phyloP scores from a whole-genome alignment of 2,113 vertebrate genomes.

The Dasyurus viverrinus region DNA sequence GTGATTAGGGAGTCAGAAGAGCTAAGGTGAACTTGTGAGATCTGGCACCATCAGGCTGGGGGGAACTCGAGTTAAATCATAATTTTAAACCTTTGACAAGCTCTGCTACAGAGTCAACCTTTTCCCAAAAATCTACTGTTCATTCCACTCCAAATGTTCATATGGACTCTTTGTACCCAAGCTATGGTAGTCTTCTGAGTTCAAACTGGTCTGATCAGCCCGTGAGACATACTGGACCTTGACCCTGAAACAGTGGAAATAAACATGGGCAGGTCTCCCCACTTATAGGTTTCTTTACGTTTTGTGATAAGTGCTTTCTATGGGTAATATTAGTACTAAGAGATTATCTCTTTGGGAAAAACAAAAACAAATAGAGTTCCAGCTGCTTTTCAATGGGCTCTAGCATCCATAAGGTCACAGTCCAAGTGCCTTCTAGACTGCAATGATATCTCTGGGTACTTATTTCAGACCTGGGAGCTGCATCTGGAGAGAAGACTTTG shows the following conservation, averaged over 20 bases:
- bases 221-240: background rate
- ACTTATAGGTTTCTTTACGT: background rate
- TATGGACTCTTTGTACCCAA: background rate
- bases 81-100: background rate
- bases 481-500: background rate
- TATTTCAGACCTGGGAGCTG: background rate
- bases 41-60: accelerated
- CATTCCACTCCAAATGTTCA: background rate
- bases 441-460: background rate
- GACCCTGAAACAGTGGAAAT: background rate
- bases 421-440: background rate
- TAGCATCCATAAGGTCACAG: background rate
- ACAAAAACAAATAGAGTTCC: background rate
- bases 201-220: background rate
- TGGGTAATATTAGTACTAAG: background rate
- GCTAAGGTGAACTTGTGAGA: background rate
- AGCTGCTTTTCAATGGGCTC: background rate
- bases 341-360: background rate
- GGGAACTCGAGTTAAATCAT: background rate
- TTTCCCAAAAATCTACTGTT: background rate
- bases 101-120: background rate
- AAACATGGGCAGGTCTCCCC: background rate
- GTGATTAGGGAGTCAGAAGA: background rate
- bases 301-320: background rate
- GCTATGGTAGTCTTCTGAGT: background rate